Base-by-base conservation (phyloP, 2,113 vertebrate genomes). In the Myotis yumanensis region DNA sequence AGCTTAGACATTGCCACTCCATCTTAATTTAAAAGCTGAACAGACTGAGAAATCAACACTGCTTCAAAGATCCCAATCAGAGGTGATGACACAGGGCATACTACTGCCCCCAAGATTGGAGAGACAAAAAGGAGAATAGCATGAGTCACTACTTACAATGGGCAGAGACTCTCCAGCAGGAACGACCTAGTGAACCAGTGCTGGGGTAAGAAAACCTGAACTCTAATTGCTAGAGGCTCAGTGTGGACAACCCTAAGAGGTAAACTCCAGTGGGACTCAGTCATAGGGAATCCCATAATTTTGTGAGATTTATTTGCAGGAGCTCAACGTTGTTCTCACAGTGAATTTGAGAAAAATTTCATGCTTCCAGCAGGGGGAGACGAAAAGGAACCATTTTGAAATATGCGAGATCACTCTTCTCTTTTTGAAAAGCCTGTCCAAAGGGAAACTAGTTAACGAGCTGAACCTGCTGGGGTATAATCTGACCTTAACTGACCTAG, bases 301-400 rank as follows among this genome's bases (percentile, higher is more conserved):
- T 46, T 84, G 46, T 84, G 15, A 69, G 48, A 28, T 90, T 85
- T 90, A 90, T 59, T 54, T 68, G 14, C 25, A 69, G 80, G 48
- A 59, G 32, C 17, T 68, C 4, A 2, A 59, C 0, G 6, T 69
- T 18, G 32, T 69, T 57, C 71, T 71, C 20, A 71, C 10, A n/a
- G 17, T 69, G 69, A 77, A 4, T 32, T 52, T 51, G 43, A 23
- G 32, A 51, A 84, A 75, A 64, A 84, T 75, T 8, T 79, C 25
- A 30, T 62, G 37, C 17, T 46, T 88, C 20, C 43, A 30, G 46
- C 17, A 52, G 25, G 4, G 25, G 11, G 25, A 40, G 25, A 64
- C 16, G 16, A 15, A 89, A 79, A 66, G 3, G 6, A 69, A 75
- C 4, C 1, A 12, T 46, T 75, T 73, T 75, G 40, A 88, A 88